Conservation (phyloP, 2,888 invertebrate species). For the Drosophila neotestacea region DNA sequence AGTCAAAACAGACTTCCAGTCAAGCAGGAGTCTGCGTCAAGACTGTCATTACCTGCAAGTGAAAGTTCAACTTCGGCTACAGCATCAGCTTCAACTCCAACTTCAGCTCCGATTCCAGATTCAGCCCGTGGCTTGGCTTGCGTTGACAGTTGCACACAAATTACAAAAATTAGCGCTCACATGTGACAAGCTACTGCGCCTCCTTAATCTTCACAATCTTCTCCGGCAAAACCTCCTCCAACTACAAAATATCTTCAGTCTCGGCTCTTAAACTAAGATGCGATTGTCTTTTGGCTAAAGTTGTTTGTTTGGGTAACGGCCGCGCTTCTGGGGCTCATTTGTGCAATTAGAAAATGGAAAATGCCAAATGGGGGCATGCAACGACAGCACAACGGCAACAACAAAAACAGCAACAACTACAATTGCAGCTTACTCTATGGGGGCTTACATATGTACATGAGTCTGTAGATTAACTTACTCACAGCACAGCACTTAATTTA, state of each 20-base stretch:
- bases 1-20: slow-evolving; percentile 43
- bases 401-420: slow-evolving; percentile 20
- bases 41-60: slow-evolving; percentile 54
- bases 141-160: slow-evolving; percentile 73
- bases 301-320: slow-evolving; percentile 46
- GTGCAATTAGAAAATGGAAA: slow-evolving; percentile 71
- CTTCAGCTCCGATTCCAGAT: slow-evolving; percentile 26
- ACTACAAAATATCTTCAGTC: neutral
- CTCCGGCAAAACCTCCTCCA: neutral
- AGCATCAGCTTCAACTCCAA: slow-evolving; percentile 8
- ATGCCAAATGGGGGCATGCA: slow-evolving; percentile 70
- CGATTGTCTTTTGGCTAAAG: slow-evolving; percentile 42
- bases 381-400: slow-evolving; percentile 23
- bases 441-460: slow-evolving; percentile 36
- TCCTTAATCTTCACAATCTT: slow-evolving; percentile 58
- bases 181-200: slow-evolving; percentile 60
- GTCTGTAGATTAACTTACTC: slow-evolving; percentile 61
- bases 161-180: slow-evolving; percentile 73
- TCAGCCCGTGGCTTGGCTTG: slow-evolving; percentile 53
- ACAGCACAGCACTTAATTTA: slow-evolving; percentile 62
- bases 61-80: slow-evolving; percentile 57
- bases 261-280: slow-evolving; percentile 12
- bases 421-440: slow-evolving; percentile 44
- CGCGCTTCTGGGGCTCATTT: slow-evolving; percentile 64
- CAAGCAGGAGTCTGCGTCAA: slow-evolving; percentile 43